A percentile compares a stretch with the other conserved stretches of the same genome.
phyloP scores from a whole-genome alignment of 2,797 vertebrate species.

The Crocodylus rhombifer region DNA sequence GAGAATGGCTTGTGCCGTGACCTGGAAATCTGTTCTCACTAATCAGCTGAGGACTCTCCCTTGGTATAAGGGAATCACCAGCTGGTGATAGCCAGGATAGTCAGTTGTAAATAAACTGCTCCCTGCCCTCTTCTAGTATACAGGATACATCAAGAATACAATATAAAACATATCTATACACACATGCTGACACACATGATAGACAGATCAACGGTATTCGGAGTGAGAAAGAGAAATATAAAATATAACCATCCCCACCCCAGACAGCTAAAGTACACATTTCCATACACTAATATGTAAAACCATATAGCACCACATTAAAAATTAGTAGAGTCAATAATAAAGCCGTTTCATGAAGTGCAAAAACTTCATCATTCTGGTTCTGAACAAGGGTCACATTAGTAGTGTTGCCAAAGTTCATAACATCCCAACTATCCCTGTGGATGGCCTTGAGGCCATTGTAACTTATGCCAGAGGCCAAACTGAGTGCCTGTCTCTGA shows the following conservation, averaged over 20 bases:
- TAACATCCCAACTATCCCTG: accelerated
- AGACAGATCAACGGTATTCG: no score
- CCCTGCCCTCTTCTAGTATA: neutral
- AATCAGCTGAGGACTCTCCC: neutral
- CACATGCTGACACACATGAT: no score
- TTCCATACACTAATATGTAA: neutral
- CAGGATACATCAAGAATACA: neutral
- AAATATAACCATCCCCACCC: no score
- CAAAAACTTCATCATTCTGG: neutral
- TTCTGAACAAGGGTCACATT: accelerated
- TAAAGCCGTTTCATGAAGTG: no score
- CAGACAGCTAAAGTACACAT: neutral
- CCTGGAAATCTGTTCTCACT: neutral
- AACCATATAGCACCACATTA: no score
- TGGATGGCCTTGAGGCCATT: neutral
- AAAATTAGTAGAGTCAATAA: neutral
- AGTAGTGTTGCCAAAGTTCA: neutral
- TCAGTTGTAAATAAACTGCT: neutral
- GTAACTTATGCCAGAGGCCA: accelerated
- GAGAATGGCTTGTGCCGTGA: neutral
- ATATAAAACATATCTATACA: neutral
- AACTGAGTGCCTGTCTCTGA: neutral
- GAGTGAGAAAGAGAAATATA: no score
- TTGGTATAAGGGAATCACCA: neutral
- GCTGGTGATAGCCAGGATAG: neutral